Conservation (phyloP, 2,888 invertebrate species). For the Galerucella calmariensis region DNA sequence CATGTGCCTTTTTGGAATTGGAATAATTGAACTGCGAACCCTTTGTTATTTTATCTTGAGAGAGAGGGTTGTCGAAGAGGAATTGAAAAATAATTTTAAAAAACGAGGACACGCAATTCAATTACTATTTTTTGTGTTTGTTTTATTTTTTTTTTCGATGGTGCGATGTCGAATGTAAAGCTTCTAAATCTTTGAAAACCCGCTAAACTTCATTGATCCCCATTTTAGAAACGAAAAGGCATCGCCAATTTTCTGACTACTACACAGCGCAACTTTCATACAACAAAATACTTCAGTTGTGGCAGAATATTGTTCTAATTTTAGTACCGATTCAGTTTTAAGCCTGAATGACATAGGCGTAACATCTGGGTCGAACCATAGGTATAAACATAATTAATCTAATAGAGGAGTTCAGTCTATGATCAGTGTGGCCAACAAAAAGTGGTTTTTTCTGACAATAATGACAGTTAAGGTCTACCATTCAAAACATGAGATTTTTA, state of each 20-base stretch:
- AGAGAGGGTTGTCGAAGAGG: slow-evolving; percentile 15
- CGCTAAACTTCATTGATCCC: too few species aligned
- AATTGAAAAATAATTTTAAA: slow-evolving; percentile 9
- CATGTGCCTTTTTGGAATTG: slow-evolving; percentile 43
- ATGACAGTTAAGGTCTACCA: too few species aligned
- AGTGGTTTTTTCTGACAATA: too few species aligned
- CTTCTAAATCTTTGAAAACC: too few species aligned
- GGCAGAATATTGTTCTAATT: slow-evolving; percentile 4
- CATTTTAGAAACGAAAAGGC: not conserved
- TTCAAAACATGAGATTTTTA: too few species aligned
- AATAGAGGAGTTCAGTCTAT: too few species aligned
- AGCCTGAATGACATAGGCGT: not conserved
- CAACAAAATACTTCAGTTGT: not conserved
- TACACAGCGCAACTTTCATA: not conserved
- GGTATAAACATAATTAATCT: not conserved
- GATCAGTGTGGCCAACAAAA: too few species aligned
- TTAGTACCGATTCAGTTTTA: slow-evolving; percentile 13
- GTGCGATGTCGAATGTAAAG: not conserved
- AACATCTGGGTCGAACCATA: not conserved
- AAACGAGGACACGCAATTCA: not conserved
- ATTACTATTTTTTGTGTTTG: not conserved
- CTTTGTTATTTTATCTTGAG: slow-evolving; percentile 43
- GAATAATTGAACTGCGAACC: slow-evolving; percentile 44
- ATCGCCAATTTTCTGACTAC: not conserved
- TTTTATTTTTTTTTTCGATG: not conserved